Conservation (phyloP, 2,797 vertebrate species). For the Hydrolagus colliei region DNA sequence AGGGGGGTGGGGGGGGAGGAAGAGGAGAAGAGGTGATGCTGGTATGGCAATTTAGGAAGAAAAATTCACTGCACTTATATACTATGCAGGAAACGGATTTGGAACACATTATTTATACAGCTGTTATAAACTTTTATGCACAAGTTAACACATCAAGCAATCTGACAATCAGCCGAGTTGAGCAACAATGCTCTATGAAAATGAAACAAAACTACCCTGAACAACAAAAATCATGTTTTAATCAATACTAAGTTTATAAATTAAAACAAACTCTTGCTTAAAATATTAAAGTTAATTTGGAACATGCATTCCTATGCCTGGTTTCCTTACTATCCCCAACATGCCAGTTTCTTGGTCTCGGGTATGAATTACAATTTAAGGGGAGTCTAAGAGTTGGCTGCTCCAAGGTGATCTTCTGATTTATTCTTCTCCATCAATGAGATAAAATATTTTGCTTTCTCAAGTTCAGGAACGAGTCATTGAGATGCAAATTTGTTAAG, state of each 20-base stretch:
- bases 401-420: too few species aligned
- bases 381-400: too few species aligned
- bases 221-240: too few species aligned
- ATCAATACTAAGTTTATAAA: not conserved
- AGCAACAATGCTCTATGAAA: not conserved
- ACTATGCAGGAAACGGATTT: not conserved
- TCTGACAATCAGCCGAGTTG: not conserved
- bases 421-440: too few species aligned
- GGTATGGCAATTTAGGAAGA: not conserved
- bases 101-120: not conserved
- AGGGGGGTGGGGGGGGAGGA: too few species aligned
- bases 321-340: too few species aligned
- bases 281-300: slow-evolving; percentile 12
- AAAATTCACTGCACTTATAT: not conserved
- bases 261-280: not conserved
- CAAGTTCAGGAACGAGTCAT: too few species aligned
- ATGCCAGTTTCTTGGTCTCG: too few species aligned
- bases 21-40: not conserved
- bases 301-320: too few species aligned
- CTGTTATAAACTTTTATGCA: not conserved
- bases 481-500: too few species aligned
- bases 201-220: not conserved
- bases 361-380: too few species aligned
- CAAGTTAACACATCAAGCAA: not conserved
- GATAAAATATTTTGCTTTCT: too few species aligned